phyloP scores from a whole-genome alignment of 2,888 invertebrate genomes.

The Thereva nobilitata region DNA sequence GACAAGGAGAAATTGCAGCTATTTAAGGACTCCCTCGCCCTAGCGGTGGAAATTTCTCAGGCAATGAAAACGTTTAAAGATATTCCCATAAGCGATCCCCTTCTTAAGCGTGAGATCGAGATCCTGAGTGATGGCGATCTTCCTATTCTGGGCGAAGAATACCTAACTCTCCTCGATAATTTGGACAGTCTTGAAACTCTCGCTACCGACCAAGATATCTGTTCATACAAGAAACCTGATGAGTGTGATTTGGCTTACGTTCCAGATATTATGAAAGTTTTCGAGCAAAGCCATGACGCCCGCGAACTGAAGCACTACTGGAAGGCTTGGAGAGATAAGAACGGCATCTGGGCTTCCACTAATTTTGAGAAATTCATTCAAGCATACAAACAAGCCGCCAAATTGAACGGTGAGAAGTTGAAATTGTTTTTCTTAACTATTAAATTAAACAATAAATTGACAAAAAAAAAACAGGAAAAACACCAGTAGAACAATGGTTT shows the following conservation, averaged over 20 bases:
- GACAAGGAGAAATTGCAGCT: no score
- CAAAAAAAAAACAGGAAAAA: background rate
- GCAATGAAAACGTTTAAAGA: no score
- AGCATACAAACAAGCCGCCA: constrained; percentile 51
- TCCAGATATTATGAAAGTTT: constrained; percentile 52
- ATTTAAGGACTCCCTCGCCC: no score
- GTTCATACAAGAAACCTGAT: constrained; percentile 45
- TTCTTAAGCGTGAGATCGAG: no score
- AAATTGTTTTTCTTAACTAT: constrained; percentile 5
- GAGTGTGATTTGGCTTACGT: constrained; percentile 51
- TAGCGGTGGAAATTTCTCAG: no score
- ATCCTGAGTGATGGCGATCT: no score
- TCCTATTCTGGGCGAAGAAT: no score
- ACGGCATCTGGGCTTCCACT: constrained; percentile 51
- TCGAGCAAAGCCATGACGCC: constrained; percentile 49
- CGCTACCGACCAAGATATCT: constrained; percentile 26
- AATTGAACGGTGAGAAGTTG: constrained; percentile 46
- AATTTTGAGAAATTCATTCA: constrained; percentile 52
- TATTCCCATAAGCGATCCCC: no score
- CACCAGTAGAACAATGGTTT: constrained; percentile 50
- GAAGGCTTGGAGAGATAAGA: constrained; percentile 53
- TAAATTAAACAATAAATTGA: background rate
- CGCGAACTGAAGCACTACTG: constrained; percentile 53
- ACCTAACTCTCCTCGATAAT: no score
- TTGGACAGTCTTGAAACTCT: background rate